Evolutionary conservation across 2,797 vertebrate species (phyloP), one percentile per base, ranked within the genome.

Genomic region (Naso thynnoides): DNA sequence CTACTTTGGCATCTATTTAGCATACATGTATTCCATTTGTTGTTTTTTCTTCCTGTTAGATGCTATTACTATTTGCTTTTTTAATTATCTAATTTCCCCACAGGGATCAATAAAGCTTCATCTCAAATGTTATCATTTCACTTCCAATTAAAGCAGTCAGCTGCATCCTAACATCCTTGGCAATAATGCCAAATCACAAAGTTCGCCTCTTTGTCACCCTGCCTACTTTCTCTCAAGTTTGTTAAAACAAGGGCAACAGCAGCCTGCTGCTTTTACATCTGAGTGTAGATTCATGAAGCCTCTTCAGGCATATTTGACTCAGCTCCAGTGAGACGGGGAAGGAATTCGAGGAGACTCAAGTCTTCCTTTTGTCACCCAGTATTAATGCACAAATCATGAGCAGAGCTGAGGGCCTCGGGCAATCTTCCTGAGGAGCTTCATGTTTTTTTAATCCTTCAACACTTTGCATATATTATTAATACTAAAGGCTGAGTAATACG

Each of bases 381-480:
- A 85, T 88, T 90, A 89, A 86, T 78, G 74, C 76, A 73, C 62
- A 76, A 75, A 79, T 84, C 66, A 81, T 38, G 69, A 82, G 61
- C 15, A 6, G 39, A 70, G 62, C 52, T 15, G 16, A 64, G 73
- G 69, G 83, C 78, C 75, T 76, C 15, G 0, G 78, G 73, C 83
- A 65, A 71, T 76, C 81, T 76, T 83, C 75, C 76, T 19, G 59
- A 81, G 82, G 76, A 88, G 80, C 69, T 73, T 76, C 68, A 76
- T 73, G 64, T 9, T 70, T 79, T 78, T 83, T 84, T 79, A 76
- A 86, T 86, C 67, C 47, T 82, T 78, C 60, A 73, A 61, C 53
- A 83, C 73, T 89, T 84, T 85, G 81, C 79, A 88, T 88, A 79
- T 76, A 90, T 86, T 75, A 83, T 82, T 82, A 78, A 79, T 72